phyloP scores from a whole-genome alignment of 2,797 vertebrate species.

The Onychomys arenicola region DNA sequence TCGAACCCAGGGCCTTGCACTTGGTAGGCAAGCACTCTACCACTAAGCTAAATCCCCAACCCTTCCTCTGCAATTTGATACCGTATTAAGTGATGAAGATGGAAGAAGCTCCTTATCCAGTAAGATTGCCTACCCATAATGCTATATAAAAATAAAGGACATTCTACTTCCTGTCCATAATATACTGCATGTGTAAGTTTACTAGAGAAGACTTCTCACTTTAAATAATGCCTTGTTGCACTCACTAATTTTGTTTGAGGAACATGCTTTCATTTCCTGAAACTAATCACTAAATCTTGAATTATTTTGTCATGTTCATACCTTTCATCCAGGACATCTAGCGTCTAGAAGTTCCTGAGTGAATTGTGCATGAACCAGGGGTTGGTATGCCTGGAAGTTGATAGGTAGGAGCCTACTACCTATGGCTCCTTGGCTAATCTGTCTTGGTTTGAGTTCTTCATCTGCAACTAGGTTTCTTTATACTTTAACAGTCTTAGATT shows the following conservation, averaged over 20 bases:
- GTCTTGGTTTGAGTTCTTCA: conserved; percentile 4
- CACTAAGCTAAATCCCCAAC: too few species aligned
- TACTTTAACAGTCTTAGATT: neutral
- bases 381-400: neutral
- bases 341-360: neutral
- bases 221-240: neutral
- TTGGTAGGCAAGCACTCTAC: too few species aligned
- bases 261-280: neutral
- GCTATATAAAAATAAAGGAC: neutral
- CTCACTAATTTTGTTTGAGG: conserved; percentile 10
- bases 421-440: neutral
- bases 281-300: neutral
- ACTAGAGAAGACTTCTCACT: neutral
- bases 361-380: neutral
- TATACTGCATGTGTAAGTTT: neutral
- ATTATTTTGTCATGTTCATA: neutral
- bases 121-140: neutral
- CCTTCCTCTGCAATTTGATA: neutral
- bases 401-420: neutral
- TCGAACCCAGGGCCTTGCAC: too few species aligned
- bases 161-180: neutral
- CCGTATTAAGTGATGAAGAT: neutral
- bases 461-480: neutral
- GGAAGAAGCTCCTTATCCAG: neutral
- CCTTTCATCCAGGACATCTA: neutral